phyloP scores from a whole-genome alignment of 2,113 vertebrate species.

The Copsychus sechellarum region DNA sequence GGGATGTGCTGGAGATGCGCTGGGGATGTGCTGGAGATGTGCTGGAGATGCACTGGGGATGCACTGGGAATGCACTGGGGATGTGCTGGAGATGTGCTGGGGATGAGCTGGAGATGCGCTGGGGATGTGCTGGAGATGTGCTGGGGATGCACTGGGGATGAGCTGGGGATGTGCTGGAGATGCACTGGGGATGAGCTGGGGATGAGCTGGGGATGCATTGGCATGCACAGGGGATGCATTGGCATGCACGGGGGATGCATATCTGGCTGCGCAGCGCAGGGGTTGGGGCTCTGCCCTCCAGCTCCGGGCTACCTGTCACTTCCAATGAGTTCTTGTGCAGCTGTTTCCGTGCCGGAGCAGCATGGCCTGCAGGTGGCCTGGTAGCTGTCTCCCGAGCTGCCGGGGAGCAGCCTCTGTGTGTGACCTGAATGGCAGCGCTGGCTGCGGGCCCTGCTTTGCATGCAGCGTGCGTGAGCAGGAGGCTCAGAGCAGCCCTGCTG shows the following conservation, averaged over 20 bases:
- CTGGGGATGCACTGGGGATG: accelerated
- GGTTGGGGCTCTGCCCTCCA: constrained; percentile 45
- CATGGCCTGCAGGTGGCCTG: constrained; percentile 75
- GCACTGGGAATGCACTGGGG: too few relatives aligned
- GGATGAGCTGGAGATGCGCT: neutral
- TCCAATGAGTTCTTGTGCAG: constrained; percentile 68
- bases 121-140: accelerated
- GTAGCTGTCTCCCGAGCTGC: constrained; percentile 65
- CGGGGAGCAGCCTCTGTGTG: constrained; percentile 63
- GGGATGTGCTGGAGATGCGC: too few relatives aligned
- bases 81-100: accelerated
- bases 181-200: neutral
- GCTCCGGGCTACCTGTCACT: constrained; percentile 71
- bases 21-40: too few relatives aligned
- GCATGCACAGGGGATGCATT: too few relatives aligned
- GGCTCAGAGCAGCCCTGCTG: constrained; percentile 72
- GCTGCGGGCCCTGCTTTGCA: constrained; percentile 74
- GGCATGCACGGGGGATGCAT: neutral
- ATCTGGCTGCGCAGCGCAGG: neutral
- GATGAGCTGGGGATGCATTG: too few relatives aligned
- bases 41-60: neutral
- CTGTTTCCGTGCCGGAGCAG: constrained; percentile 45
- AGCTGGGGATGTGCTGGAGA: accelerated
- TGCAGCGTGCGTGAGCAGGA: constrained; percentile 74
- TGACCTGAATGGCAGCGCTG: constrained; percentile 67